Conservation (phyloP, 2,888 invertebrate genomes). For the Gymnoscelis rufifasciata region DNA sequence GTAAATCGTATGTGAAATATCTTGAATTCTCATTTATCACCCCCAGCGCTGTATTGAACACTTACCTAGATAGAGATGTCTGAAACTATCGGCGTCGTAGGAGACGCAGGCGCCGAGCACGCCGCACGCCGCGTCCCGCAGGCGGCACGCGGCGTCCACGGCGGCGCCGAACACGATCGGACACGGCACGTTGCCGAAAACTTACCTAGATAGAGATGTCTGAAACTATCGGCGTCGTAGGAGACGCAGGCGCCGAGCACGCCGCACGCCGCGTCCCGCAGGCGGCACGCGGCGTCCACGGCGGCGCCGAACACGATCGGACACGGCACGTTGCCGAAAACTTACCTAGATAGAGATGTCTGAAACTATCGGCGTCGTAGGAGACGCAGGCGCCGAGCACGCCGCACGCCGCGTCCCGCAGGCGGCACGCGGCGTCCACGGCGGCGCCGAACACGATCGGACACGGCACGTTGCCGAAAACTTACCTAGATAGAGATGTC, state of each 20-base stretch:
- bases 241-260: conserved; percentile 90
- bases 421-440: conserved; percentile 93
- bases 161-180: conserved; percentile 96
- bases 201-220: conserved; percentile 83
- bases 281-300: conserved; percentile 93
- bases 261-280: conserved; percentile 90
- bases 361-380: conserved; percentile 90
- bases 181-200: conserved; percentile 95
- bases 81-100: conserved; percentile 89
- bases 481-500: conserved; percentile 85
- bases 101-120: conserved; percentile 90
- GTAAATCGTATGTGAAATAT: too few relatives aligned
- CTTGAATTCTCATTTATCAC: too few relatives aligned
- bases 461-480: conserved; percentile 97
- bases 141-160: conserved; percentile 93
- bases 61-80: conserved; percentile 84
- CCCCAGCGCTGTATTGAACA: conserved; percentile 95
- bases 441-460: conserved; percentile 96
- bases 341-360: conserved; percentile 85
- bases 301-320: conserved; percentile 96
- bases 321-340: conserved; percentile 97
- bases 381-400: conserved; percentile 90
- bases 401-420: conserved; percentile 90
- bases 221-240: conserved; percentile 90
- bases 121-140: conserved; percentile 90